Conservation (phyloP, 64 coral and sea anemone genomes). For the Montipora sp. region DNA sequence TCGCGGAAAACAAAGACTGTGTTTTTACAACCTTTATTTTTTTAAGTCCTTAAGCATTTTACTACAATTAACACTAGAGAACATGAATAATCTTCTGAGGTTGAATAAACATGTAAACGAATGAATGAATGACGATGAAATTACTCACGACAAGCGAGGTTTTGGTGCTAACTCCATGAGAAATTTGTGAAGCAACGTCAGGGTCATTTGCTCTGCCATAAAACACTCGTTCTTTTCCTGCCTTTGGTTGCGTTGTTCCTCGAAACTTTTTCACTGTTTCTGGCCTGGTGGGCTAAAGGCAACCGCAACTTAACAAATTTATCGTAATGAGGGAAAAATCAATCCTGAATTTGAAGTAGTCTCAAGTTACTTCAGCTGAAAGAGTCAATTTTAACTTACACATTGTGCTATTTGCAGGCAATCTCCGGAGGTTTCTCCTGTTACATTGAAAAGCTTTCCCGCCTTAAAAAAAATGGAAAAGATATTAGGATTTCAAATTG, state of each 20-base stretch:
- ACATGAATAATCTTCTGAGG: not conserved
- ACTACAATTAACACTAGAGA: not conserved
- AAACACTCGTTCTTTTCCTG: conserved; percentile 85
- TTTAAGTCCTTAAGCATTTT: not conserved
- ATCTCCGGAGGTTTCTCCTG: conserved; percentile 69
- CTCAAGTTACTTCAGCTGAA: not conserved
- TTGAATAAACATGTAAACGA: not conserved
- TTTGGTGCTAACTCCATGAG: conserved; percentile 93
- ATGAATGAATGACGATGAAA: not conserved
- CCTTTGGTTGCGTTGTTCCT: conserved; percentile 74
- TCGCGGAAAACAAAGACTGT: not conserved
- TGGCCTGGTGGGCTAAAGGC: conserved; percentile 58
- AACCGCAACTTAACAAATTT: too few species aligned
- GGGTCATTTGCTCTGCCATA: conserved; percentile 94
- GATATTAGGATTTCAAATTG: too few species aligned
- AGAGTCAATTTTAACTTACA: conserved; percentile 26
- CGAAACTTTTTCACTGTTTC: conserved; percentile 82
- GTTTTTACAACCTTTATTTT: not conserved
- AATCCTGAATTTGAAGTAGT: not conserved
- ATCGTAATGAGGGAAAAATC: not conserved
- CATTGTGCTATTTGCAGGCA: conserved; percentile 84
- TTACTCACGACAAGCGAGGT: conserved; percentile 87
- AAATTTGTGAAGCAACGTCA: conserved; percentile 75
- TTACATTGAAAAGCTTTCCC: conserved; percentile 78
- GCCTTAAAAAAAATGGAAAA: conserved; percentile 61